Evolutionary conservation across 1,140 invertebrate genomes (phyloP).

Genomic region (Steinernema feltiae): DNA sequence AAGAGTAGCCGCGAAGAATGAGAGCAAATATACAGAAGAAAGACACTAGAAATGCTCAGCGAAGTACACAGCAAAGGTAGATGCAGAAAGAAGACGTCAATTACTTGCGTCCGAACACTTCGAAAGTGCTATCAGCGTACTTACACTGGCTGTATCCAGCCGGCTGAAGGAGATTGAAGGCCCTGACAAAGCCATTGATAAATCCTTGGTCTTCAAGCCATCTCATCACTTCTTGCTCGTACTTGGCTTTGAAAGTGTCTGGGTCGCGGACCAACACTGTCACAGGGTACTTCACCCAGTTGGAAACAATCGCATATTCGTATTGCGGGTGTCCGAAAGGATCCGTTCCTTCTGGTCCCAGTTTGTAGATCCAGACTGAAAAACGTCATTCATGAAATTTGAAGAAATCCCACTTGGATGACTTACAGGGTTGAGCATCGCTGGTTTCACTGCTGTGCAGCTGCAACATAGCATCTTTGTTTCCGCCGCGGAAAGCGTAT

Average conservation of each 20-base stretch:
- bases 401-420: too few species aligned
- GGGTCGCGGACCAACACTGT: slow-evolving; percentile 56
- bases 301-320: slow-evolving; percentile 56
- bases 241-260: slow-evolving; percentile 56
- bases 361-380: slow-evolving; percentile 59
- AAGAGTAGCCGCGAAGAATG: slow-evolving; percentile 15
- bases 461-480: slow-evolving; percentile 58
- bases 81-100: slow-evolving; percentile 23
- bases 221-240: slow-evolving; percentile 51
- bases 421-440: slow-evolving; percentile 56
- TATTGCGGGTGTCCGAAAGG: slow-evolving; percentile 58
- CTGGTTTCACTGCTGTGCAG: slow-evolving; percentile 54
- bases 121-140: slow-evolving; percentile 57
- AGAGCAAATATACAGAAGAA: slow-evolving; percentile 20
- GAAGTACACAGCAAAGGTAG: slow-evolving; percentile 14
- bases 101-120: slow-evolving; percentile 51
- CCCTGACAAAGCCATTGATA: slow-evolving; percentile 56
- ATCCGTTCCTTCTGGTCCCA: slow-evolving; percentile 56
- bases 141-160: slow-evolving; percentile 51
- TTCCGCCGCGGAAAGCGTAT: slow-evolving; percentile 58
- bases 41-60: slow-evolving; percentile 18
- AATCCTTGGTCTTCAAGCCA: slow-evolving; percentile 58
- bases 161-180: slow-evolving; percentile 57
- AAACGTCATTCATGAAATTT: neutral
- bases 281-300: slow-evolving; percentile 53